Base-by-base conservation (phyloP, 2,797 vertebrate genomes). In the Acipenser oxyrinchus region DNA sequence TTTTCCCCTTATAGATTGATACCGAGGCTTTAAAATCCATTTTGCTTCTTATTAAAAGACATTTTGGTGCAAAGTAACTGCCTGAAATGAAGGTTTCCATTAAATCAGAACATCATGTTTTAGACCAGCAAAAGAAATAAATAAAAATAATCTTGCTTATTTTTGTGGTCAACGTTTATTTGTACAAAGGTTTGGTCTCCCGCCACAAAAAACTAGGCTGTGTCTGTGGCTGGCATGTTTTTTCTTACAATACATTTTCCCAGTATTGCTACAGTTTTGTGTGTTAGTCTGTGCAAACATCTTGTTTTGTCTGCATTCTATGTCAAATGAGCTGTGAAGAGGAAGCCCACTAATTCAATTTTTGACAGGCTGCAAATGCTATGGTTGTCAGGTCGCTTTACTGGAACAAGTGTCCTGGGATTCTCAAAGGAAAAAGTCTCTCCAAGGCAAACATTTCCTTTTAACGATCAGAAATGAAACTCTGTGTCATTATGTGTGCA, bases 341-440 rank as follows among this genome's bases (percentile, higher is more conserved):
- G 67, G 66, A 81, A 77, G 50, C 48, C 70, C 7, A 64, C 49
- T 18, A 64, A 64, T 72, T 66, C 75, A 63, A 66, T 60, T 71
- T 76, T 69, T 69, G 76, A 67, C 57, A 75, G 62, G n/a, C 68
- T 76, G 51, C 67, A 77, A 67, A 71, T 75, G 55, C 12, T 13
- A 58, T 58, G 55, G 55, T 60, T 69, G 57, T 79, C 71, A 79
- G 53, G 66, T 4, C 51, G 72, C 37, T 18, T 18, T 49, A 73
- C 70, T 73, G 75, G 63, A 81, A 75, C 58, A 77, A 79, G 70
- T 60, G 73, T 13, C 51, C 49, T 66, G 70, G 60, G 68, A 77
- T 69, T 77, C 76, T n/a, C 23, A 70, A 8, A 70, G 72, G 74
- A 78, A 80, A 76, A 73, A 78, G 72, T 67, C 62, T 68, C 68